These are phyloP conservation scores for Scaptomyza polygonia DNA, from an alignment of 2,888 invertebrate genomes.

Conservation along the genomic window DNA sequence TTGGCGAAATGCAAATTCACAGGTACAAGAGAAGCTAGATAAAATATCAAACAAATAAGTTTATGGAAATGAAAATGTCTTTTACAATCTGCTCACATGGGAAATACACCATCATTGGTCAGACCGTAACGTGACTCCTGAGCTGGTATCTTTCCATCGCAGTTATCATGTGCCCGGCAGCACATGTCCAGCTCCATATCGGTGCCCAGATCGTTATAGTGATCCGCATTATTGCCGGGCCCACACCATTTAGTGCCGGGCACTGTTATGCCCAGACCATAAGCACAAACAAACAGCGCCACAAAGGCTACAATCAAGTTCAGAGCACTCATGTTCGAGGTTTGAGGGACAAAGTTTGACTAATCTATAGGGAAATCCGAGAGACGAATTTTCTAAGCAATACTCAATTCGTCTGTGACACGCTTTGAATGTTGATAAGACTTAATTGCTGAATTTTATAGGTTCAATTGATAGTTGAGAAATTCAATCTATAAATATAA, in stretches of 20 bases:
- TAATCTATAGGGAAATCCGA: constrained; percentile 31
- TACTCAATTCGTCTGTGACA: constrained; percentile 10
- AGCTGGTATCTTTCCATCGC: constrained; percentile 76
- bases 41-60: background rate
- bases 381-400: background rate
- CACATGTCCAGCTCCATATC: constrained; percentile 88
- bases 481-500: constrained; percentile 19
- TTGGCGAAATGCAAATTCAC: constrained; percentile 70
- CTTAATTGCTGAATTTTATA: constrained; percentile 19
- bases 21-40: constrained; percentile 71
- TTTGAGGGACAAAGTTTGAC: constrained; percentile 35
- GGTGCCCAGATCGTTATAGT: constrained; percentile 88
- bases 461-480: constrained; percentile 11
- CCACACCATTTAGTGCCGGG: constrained; percentile 97
- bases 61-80: background rate
- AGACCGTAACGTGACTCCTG: constrained; percentile 50
- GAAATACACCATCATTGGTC: constrained; percentile 54
- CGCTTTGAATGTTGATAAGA: constrained; percentile 48
- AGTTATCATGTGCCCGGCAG: constrained; percentile 91
- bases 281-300: constrained; percentile 14
- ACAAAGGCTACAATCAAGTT: constrained; percentile 22
- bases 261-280: constrained; percentile 47
- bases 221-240: constrained; percentile 91
- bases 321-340: constrained; percentile 36
- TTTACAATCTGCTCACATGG: constrained; percentile 56